Percentiles rank a stretch among this genome's conserved stretches.
These are phyloP conservation scores for Pterophyllum scalare DNA, from an alignment of 2,113 vertebrate species.

Conservation along the genomic window DNA sequence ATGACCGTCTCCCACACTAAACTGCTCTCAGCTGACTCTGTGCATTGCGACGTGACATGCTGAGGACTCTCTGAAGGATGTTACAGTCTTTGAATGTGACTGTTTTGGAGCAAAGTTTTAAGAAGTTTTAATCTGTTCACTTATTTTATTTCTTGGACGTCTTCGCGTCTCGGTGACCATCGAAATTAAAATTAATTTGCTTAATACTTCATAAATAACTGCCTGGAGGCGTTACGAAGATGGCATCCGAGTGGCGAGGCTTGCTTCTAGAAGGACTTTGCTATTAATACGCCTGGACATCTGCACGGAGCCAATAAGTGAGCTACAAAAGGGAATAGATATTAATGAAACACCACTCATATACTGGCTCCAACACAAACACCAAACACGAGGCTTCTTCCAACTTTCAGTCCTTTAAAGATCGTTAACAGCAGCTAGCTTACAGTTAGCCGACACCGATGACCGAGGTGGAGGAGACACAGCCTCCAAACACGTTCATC, in stretches of 20 bases:
- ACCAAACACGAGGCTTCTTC: neutral
- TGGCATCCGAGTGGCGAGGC: rapidly evolving
- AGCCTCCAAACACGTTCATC: neutral
- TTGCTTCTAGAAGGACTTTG: neutral
- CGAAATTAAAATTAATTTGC: neutral
- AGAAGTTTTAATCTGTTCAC: neutral
- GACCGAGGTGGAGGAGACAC: neutral
- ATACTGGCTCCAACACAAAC: neutral
- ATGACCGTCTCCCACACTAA: too few species aligned
- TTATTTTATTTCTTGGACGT: too few species aligned
- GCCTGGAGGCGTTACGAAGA: neutral
- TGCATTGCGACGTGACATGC: too few species aligned
- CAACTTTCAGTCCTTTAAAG: neutral
- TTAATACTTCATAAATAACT: neutral
- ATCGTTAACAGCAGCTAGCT: neutral
- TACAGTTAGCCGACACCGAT: neutral
- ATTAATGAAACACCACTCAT: neutral
- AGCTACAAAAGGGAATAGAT: neutral
- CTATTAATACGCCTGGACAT: neutral
- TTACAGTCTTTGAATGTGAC: neutral
- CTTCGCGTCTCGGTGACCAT: neutral
- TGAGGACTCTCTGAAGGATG: too few species aligned
- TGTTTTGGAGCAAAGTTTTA: neutral
- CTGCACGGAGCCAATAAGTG: rapidly evolving
- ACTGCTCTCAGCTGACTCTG: neutral